These are phyloP conservation scores for human (Homo sapiens) DNA, from an alignment of 2,113 vertebrate genomes.

Conservation along the genomic window DNA sequence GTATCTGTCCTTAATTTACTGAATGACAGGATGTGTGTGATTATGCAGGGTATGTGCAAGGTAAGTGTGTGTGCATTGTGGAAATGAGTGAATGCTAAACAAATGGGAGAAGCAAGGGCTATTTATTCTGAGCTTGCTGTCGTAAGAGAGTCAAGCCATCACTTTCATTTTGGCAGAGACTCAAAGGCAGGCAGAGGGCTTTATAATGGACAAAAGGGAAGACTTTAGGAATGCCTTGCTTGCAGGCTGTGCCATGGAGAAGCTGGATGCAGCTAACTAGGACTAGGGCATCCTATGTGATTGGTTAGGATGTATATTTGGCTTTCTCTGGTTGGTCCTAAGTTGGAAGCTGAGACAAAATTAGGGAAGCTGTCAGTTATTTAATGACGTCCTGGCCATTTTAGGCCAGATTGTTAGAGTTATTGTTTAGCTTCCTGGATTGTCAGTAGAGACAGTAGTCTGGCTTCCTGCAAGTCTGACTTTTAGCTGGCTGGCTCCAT, in stretches of 20 bases:
- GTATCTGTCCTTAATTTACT: not conserved
- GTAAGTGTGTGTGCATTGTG: not conserved
- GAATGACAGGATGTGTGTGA: not conserved
- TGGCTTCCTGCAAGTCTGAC: not conserved
- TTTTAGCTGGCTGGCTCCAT: not conserved
- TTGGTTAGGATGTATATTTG: not conserved
- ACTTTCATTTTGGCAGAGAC: not conserved
- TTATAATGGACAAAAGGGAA: not conserved
- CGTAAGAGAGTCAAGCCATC: too few species aligned
- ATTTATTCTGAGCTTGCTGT: not conserved
- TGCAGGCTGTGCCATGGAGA: not conserved
- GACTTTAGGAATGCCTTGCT: not conserved
- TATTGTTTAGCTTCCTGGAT: not conserved
- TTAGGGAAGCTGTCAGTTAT: not conserved
- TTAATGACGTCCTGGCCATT: not conserved
- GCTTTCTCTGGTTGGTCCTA: not conserved
- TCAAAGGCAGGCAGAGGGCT: not conserved
- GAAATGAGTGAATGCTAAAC: not conserved
- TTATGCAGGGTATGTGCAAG: not conserved
- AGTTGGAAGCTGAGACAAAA: not conserved
- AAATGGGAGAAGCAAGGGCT: not conserved
- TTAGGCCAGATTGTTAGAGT: not conserved
- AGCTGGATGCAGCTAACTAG: too few species aligned
- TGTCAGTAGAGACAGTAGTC: not conserved
- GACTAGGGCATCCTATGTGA: accelerated